Base-by-base conservation (phyloP, 35 echinoderm and acorn worm species). In the Apostichopus parvimensis region DNA sequence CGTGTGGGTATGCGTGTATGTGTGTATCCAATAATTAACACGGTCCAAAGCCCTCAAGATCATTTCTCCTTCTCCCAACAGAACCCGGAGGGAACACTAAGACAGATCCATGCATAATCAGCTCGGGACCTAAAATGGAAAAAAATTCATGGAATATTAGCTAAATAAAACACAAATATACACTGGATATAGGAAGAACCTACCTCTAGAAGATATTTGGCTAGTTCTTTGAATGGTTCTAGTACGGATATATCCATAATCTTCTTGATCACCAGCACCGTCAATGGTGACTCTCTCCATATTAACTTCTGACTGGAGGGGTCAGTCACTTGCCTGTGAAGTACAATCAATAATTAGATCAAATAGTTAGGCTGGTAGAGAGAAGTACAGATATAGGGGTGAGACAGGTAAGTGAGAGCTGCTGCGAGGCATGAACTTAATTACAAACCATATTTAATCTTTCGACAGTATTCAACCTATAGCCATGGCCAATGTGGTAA, bases 231-330 rank as follows among this genome's bases (percentile, higher is more conserved):
- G 73, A 99, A 99, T 6, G 95, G 97, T 83, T 90, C 95, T 26
- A 99, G 45, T 28, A 99, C 89, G 7, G 87, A 60, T 57, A 86
- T 77, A 72, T 99, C 97, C 70, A 89, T 93, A n/a, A 99, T 96
- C 66, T 99, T 99, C 88, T 99, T 99, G 86, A 99, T 99, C 53
- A 99, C 92, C 11, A 99, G 85, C 6, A 99, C 97, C 1, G 97
- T 94, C 24, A 99, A 91, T 52, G 97, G 95, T 6, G 87, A 80
- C 13, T 92, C 62, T 93, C 94, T 94, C 97, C 97, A 99, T 72
- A 79, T 92, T 20, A 99, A 79, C 70, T 87, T 66, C 60, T 99
- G 97, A 77, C 95, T 93, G 12, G 97, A 95, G 17, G 97, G 97
- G 73, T 99, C 97, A 73, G 97, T 99, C 87, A 99, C 97, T 87